phyloP scores from a whole-genome alignment of 2,888 invertebrate species.

The Rhagonycha fulva region DNA sequence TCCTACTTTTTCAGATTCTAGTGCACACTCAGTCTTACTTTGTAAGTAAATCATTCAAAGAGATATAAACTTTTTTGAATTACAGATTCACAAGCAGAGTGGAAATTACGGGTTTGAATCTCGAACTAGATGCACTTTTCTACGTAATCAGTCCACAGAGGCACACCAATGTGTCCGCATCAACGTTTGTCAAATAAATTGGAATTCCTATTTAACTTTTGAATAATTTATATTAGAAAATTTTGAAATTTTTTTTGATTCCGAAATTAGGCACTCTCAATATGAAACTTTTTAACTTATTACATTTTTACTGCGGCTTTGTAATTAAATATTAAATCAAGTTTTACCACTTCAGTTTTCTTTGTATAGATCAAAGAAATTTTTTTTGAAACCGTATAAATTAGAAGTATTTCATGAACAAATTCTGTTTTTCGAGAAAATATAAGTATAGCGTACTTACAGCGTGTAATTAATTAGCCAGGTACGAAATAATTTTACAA shows the following conservation, averaged over 20 bases:
- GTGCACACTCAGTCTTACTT: constrained; percentile 17
- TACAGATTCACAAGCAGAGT: background rate
- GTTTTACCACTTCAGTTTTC: background rate
- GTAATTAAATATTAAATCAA: background rate
- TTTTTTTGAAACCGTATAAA: background rate
- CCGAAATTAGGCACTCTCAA: too few relatives aligned
- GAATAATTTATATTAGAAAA: too few relatives aligned
- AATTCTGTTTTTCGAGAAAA: background rate
- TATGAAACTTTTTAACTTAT: background rate
- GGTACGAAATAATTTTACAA: background rate
- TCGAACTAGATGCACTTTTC: background rate
- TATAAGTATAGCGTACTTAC: background rate
- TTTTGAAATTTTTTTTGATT: too few relatives aligned
- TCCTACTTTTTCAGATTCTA: constrained; percentile 23
- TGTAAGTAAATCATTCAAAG: constrained; percentile 16
- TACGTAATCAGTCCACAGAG: too few relatives aligned
- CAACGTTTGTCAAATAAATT: too few relatives aligned
- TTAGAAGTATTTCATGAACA: background rate
- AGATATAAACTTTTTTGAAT: constrained; percentile 1
- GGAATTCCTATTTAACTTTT: too few relatives aligned
- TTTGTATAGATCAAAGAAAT: background rate
- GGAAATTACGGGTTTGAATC: background rate
- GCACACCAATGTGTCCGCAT: too few relatives aligned
- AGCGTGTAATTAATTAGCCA: background rate
- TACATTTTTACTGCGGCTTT: background rate